Base-by-base conservation (phyloP, 2,888 invertebrate species). In the Megalurothrips usitatus region DNA sequence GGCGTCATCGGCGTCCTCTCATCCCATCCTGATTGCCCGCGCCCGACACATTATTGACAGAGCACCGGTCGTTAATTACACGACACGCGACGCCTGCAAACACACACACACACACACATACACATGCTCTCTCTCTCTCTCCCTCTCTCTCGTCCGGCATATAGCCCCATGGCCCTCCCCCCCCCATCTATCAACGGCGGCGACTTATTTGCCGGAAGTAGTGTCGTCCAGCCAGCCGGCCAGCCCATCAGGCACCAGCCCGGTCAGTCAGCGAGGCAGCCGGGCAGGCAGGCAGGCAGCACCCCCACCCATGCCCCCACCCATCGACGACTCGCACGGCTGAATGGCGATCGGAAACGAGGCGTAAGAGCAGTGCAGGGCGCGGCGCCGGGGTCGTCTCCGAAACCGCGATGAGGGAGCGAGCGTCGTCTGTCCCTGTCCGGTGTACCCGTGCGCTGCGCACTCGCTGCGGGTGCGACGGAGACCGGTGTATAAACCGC, bases 141-240 rank as follows among this genome's bases (percentile, higher is more conserved):
- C 52, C 52, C 52, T 6, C 52, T 49, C 34, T 43, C 34, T 43
- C 34, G 34, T 52, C 4, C 58, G 58, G 58, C 58, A 19, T 17
- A 17, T 17, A 17, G 58, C 58, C 58, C 6, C 19, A 58, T 26
- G 10, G 68, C 14, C 17, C 14, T 58, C 14, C 58, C 68, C 26
- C 26, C 68, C 8, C 10, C 68, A 9, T 75, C 68, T 26, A 75
- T 26, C 68, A 23, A 26, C 52, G 14, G 52, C 58, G 58, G 58
- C 26, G 68, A 75, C 68, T 75, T 75, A 75, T 75, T 75, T 23
- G 26, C 68, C 68, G 68, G 68, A 75, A 75, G 68, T 75, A 26
- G 68, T 52, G 52, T 17, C 52, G 52, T 52, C 58, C 58, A 17
- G 58, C 14, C 58, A 58, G 19, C 14, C 58, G 14, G 58, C 58